Base-by-base conservation (phyloP, 2,888 invertebrate species). In the Alviniconcha strummeri region DNA sequence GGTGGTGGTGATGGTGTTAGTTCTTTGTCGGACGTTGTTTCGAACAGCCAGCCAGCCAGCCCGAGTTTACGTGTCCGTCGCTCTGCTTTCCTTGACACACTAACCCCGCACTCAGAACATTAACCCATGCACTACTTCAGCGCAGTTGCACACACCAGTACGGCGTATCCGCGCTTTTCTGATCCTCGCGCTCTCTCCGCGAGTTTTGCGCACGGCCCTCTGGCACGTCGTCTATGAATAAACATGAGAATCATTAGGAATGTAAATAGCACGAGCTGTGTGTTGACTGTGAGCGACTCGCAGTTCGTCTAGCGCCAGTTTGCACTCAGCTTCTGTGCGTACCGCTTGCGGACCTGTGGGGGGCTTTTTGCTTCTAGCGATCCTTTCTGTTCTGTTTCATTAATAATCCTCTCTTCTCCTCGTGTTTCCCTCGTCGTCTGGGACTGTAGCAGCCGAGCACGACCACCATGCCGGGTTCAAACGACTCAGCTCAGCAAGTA, bases 401-500 rank as follows among this genome's bases (percentile, higher is more conserved):
- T n/a, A 69, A 13, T n/a, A 17, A 6, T n/a, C 17, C 17, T 17
- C 1, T 4, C 15, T 11, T 6, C 69, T 13, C 15, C 3, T 74
- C 52, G 13, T 74, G 36, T 74, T n/a, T 9, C 13, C 9, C 56
- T 76, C 1, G 5, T 64, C 15, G 4, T 67, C 5, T 52, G 17
- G 64, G 52, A 52, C 57, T 75, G 36, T 55, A n/a, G 77, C 8
- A 13, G 19, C 64, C 13, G n/a, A 79, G 4, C 6, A 17, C 9
- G 6, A 67, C 5, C 83, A 81, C 52, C 69, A 90, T 90, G 90
- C 90, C 90, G 76, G 87, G 88, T 13, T 89, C 89, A 11, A 88
- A 88, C 76, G 90, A 90, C 56, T n/a, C 89, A 89, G 84, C 84
- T 90, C 54, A 88, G 85, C 71, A 90, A 89, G 84, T 90, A 90